A percentile compares a stretch with the other conserved stretches of the same genome.
Evolutionary conservation across 2,797 vertebrate genomes (phyloP).

Genomic region (Alectoris magna): DNA sequence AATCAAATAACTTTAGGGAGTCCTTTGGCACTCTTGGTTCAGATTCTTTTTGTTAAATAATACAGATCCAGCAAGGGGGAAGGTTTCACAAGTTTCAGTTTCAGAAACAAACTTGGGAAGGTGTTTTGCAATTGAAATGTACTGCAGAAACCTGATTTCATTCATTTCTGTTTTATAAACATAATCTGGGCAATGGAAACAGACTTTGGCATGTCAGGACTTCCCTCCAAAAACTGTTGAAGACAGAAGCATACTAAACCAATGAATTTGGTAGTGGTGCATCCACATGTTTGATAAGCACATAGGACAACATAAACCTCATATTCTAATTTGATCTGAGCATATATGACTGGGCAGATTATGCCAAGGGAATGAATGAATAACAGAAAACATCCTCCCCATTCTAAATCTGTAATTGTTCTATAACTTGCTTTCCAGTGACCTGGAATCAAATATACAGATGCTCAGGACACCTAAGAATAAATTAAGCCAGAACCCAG

Average conservation of each 20-base stretch:
- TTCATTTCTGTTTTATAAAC: slow-evolving; percentile 21
- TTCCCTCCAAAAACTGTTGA: not conserved
- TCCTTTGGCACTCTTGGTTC: not conserved
- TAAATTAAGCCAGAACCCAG: not conserved
- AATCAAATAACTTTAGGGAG: not conserved
- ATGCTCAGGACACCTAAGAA: not conserved
- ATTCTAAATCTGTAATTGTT: not conserved
- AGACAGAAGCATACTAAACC: not conserved
- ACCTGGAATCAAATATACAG: slow-evolving; percentile 12
- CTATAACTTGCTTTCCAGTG: not conserved
- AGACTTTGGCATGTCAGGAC: not conserved
- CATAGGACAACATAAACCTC: not conserved
- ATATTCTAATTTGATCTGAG: slow-evolving; percentile 15
- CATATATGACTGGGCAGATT: slow-evolving; percentile 14
- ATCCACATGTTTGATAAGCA: not conserved
- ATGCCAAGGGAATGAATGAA: not conserved
- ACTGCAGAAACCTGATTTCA: not conserved
- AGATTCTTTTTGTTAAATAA: not conserved
- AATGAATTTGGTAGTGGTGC: not conserved
- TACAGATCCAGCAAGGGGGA: not conserved
- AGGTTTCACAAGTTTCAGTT: too few species aligned
- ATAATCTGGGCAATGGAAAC: not conserved
- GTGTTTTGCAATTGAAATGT: not conserved
- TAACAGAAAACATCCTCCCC: not conserved
- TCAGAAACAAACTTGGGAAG: not conserved